These are phyloP conservation scores for Tetraneura akinire DNA, from an alignment of 1,140 invertebrate species.

Conservation along the genomic window DNA sequence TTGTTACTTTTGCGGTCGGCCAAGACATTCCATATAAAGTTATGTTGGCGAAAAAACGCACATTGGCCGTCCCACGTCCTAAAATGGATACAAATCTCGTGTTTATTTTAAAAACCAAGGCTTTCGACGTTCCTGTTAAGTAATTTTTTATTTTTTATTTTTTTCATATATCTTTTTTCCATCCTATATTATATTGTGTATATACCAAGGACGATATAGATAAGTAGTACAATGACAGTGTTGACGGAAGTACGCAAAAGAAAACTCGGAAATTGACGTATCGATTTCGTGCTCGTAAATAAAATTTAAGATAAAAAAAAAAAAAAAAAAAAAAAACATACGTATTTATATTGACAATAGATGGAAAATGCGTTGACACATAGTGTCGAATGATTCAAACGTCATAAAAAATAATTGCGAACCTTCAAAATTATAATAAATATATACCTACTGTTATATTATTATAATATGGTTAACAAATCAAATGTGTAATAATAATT, in stretches of 20 bases:
- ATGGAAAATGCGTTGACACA: background rate
- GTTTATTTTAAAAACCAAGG: conserved; percentile 36
- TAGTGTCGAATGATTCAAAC: background rate
- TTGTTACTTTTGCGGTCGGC: conserved; percentile 36
- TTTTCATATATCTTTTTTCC: too few relatives aligned
- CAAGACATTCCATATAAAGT: conserved; percentile 48
- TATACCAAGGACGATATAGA: conserved; percentile 43
- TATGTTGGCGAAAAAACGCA: conserved; percentile 46
- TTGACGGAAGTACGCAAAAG: conserved; percentile 45
- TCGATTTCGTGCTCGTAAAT: too few relatives aligned
- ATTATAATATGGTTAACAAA: too few relatives aligned
- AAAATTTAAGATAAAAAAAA: too few relatives aligned
- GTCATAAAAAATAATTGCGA: background rate
- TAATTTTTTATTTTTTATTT: conserved; percentile 23
- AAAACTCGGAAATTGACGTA: conserved; percentile 22
- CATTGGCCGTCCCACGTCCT: conserved; percentile 38
- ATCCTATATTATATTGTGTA: too few relatives aligned
- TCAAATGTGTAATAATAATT: too few relatives aligned
- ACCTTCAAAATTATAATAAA: background rate
- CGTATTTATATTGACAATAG: background rate
- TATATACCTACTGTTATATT: background rate
- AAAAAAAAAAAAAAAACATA: too few relatives aligned
- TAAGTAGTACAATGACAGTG: conserved; percentile 5
- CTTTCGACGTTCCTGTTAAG: conserved; percentile 23
- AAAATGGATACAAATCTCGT: conserved; percentile 48